A percentile compares a stretch with the other conserved stretches of the same genome.
phyloP scores from a whole-genome alignment of 2,797 vertebrate species.

The Siniperca scherzeri region DNA sequence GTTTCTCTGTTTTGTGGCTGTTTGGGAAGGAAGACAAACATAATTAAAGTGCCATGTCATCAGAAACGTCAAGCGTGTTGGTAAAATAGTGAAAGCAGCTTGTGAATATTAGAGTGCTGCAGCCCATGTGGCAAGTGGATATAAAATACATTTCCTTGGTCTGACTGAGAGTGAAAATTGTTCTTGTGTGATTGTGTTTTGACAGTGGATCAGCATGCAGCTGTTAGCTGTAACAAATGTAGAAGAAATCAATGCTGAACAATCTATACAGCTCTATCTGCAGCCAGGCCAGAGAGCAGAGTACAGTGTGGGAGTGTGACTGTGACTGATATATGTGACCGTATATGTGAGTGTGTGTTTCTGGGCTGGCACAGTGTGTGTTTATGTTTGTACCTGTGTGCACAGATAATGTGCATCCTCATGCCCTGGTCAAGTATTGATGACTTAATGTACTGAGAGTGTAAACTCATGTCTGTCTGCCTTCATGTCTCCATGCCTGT shows the following conservation, averaged over 20 bases:
- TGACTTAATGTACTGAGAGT: conserved; percentile 44
- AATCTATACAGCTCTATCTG: conserved; percentile 49
- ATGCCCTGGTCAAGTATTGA: conserved; percentile 47
- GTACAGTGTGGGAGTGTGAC: not conserved
- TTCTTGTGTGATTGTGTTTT: conserved; percentile 32
- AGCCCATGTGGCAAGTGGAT: conserved; percentile 4
- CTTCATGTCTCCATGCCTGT: not conserved
- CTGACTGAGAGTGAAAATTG: conserved; percentile 11
- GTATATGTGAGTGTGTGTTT: conserved; percentile 1
- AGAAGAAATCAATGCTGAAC: conserved; percentile 69
- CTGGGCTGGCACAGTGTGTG: not conserved
- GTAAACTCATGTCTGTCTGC: conserved; percentile 37
- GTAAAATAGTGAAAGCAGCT: not conserved
- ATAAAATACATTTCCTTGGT: not conserved
- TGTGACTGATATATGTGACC: conserved; percentile 1
- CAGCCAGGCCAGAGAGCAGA: conserved; percentile 24
- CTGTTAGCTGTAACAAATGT: conserved; percentile 57
- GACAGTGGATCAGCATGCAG: conserved; percentile 35
- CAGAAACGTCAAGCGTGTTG: conserved; percentile 2
- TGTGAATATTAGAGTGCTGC: not conserved
- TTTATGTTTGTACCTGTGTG: not conserved
- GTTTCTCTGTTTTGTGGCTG: not conserved
- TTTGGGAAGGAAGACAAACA: conserved; percentile 11
- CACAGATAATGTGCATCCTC: conserved; percentile 23
- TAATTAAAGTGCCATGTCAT: conserved; percentile 19